Evolutionary conservation across 2,888 invertebrate species (phyloP).

Genomic region (Drosophila rellima): DNA sequence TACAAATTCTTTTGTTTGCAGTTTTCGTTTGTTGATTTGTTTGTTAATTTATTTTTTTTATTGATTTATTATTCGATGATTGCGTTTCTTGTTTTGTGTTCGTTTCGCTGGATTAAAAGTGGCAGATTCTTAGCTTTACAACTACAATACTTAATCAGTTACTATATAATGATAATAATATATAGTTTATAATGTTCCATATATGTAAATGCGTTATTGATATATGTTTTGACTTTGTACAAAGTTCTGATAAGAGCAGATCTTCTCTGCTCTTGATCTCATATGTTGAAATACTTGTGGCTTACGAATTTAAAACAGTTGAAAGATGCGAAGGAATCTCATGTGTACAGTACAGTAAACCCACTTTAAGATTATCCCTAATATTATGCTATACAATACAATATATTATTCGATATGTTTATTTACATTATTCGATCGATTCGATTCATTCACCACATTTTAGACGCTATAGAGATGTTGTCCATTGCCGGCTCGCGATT

Average conservation of each 20-base stretch:
- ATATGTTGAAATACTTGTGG: slow-evolving; percentile 41
- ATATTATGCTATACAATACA: slow-evolving; percentile 44
- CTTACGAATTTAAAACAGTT: slow-evolving; percentile 11
- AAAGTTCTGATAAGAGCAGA: slow-evolving; percentile 47
- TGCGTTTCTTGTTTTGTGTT: slow-evolving; percentile 49
- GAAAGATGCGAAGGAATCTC: neutral
- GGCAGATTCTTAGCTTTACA: slow-evolving; percentile 45
- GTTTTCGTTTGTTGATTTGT: slow-evolving; percentile 32
- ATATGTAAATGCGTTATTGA: slow-evolving; percentile 54
- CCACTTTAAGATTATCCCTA: neutral
- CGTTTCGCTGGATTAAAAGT: slow-evolving; percentile 35
- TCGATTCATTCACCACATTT: neutral
- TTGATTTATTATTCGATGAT: slow-evolving; percentile 75
- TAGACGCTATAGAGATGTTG: slow-evolving; percentile 62
- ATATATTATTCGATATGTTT: slow-evolving; percentile 68
- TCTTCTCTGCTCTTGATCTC: slow-evolving; percentile 9
- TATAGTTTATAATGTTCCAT: slow-evolving; percentile 36
- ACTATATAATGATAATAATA: slow-evolving; percentile 21
- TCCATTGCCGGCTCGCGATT: slow-evolving; percentile 40
- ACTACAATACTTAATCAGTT: slow-evolving; percentile 45
- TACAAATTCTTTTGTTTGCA: slow-evolving; percentile 59
- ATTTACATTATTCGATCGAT: slow-evolving; percentile 58
- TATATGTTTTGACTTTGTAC: slow-evolving; percentile 72
- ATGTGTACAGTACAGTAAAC: slow-evolving; percentile 22
- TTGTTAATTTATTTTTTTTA: slow-evolving; percentile 28